A percentile compares a stretch with the other conserved stretches of the same genome.
These are phyloP conservation scores for Cinara cedri DNA, from an alignment of 2,888 invertebrate genomes.

Conservation along the genomic window DNA sequence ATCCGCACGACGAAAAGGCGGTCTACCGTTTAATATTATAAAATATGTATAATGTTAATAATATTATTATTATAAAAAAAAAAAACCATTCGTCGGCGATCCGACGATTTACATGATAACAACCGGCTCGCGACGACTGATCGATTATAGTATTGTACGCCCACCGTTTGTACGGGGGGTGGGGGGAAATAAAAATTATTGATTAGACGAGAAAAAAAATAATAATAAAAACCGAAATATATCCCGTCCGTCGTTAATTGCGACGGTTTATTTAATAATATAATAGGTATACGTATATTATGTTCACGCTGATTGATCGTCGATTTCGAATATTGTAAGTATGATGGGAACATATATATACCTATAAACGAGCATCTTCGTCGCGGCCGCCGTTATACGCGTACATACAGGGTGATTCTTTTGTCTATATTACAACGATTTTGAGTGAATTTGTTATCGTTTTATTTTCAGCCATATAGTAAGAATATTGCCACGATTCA, in stretches of 20 bases:
- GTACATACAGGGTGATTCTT: background rate
- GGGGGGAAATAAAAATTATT: too few species aligned
- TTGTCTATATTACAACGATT: background rate
- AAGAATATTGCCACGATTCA: too few species aligned
- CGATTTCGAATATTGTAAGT: background rate
- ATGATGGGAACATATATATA: background rate
- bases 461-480: too few species aligned
- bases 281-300: background rate
- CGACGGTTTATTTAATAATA: slow-evolving; percentile 36
- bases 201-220: slow-evolving; percentile 29
- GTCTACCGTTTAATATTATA: background rate
- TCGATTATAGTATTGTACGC: slow-evolving; percentile 16
- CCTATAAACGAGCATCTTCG: background rate
- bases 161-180: background rate
- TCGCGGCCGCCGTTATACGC: slow-evolving; percentile 16
- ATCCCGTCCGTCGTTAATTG: slow-evolving; percentile 1
- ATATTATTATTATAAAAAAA: background rate
- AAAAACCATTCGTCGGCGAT: background rate
- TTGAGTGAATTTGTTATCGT: too few species aligned
- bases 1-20: background rate
- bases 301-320: slow-evolving; percentile 24
- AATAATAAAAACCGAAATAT: slow-evolving; percentile 11
- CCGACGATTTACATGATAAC: background rate
- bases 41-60: background rate
- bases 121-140: background rate